phyloP scores from a whole-genome alignment of 1,140 invertebrate genomes.

The Pseudomyrmex cubaensis region DNA sequence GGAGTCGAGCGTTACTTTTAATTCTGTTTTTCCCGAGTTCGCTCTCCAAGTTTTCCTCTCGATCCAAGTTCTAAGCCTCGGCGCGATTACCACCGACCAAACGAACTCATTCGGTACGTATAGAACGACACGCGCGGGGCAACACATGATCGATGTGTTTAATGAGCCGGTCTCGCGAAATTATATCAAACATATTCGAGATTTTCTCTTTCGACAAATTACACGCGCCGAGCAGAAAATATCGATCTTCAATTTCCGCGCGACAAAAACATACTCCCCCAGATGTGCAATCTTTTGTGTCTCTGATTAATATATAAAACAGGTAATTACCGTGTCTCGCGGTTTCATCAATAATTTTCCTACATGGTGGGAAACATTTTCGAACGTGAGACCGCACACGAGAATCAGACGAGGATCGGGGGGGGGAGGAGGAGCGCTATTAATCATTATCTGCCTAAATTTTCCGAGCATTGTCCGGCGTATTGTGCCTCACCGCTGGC shows the following conservation, averaged over 20 bases:
- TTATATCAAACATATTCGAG: slow-evolving; percentile 15
- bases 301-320: not conserved
- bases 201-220: not conserved
- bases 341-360: not conserved
- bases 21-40: slow-evolving; percentile 61
- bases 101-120: slow-evolving; percentile 50
- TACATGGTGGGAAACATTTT: not conserved
- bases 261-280: no score
- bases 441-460: slow-evolving; percentile 47
- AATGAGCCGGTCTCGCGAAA: slow-evolving; percentile 4
- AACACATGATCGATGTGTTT: slow-evolving; percentile 47
- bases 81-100: slow-evolving; percentile 35
- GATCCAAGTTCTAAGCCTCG: slow-evolving; percentile 28
- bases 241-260: not conserved
- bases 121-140: not conserved
- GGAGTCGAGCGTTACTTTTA: slow-evolving; percentile 67
- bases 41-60: slow-evolving; percentile 2
- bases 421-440: not conserved
- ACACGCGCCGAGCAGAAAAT: not conserved
- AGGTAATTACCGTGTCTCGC: not conserved
- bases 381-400: not conserved
- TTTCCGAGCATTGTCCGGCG: slow-evolving; percentile 43
- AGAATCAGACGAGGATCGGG: not conserved
- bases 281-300: not conserved
- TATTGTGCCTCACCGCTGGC: slow-evolving; percentile 22